phyloP scores from a whole-genome alignment of 2,113 vertebrate genomes.

The Nannospalax galili region DNA sequence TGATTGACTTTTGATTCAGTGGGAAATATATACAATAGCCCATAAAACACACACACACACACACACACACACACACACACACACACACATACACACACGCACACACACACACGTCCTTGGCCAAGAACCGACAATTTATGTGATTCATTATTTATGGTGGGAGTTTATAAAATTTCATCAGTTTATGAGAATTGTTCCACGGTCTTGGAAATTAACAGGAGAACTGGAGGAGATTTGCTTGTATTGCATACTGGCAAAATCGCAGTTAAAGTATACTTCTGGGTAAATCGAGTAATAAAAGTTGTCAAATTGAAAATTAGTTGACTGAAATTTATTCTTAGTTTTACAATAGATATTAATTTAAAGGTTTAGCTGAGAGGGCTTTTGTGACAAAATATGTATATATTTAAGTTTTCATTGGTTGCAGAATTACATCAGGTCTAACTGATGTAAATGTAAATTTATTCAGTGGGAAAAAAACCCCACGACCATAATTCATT shows the following conservation, averaged over 20 bases:
- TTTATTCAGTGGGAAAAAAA: slow-evolving; percentile 76
- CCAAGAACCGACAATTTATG: slow-evolving; percentile 45
- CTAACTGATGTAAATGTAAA: slow-evolving; percentile 70
- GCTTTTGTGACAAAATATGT: slow-evolving; percentile 77
- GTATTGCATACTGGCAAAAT: slow-evolving; percentile 60
- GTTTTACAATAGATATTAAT: slow-evolving; percentile 78
- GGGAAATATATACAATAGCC: slow-evolving; percentile 16
- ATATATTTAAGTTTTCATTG: slow-evolving; percentile 71
- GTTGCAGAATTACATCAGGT: slow-evolving; percentile 75
- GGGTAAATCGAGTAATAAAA: slow-evolving; percentile 71
- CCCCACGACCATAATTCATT: slow-evolving; percentile 62
- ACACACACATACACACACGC: background rate
- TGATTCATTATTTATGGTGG: slow-evolving; percentile 58
- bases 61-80: background rate
- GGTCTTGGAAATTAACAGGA: slow-evolving; percentile 66
- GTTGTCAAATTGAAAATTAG: slow-evolving; percentile 59
- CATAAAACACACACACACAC: background rate
- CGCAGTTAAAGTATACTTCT: slow-evolving; percentile 60
- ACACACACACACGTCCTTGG: background rate
- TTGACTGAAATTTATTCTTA: slow-evolving; percentile 74
- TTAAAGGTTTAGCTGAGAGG: slow-evolving; percentile 63
- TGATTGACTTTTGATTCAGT: slow-evolving; percentile 21
- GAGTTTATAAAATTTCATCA: slow-evolving; percentile 73
- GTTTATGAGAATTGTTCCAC: slow-evolving; percentile 72
- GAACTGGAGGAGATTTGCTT: slow-evolving; percentile 60